Conservation (phyloP, 2,888 invertebrate species). For the Myopa testacea region DNA sequence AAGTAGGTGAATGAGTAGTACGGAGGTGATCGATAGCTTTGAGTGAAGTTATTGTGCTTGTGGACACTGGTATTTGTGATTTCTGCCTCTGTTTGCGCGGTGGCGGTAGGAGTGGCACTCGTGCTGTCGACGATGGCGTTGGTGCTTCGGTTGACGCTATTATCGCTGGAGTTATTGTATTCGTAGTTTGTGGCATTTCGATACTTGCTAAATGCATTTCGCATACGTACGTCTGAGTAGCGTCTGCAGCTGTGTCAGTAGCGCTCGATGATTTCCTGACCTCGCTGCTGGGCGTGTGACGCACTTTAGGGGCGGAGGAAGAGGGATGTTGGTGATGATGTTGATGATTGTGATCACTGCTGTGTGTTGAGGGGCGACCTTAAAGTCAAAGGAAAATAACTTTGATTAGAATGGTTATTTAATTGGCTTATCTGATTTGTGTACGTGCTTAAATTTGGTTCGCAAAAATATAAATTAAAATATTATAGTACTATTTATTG, state of each 20-base stretch:
- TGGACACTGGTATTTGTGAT: conserved; percentile 60
- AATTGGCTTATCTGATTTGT: too few species aligned
- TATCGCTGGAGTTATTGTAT: conserved; percentile 21
- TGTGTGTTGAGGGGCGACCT: conserved; percentile 60
- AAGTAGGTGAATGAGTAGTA: not conserved
- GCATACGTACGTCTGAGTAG: conserved; percentile 67
- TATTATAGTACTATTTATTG: too few species aligned
- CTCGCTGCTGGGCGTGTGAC: conserved; percentile 44
- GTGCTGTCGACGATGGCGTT: conserved; percentile 34
- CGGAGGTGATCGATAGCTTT: conserved; percentile 7
- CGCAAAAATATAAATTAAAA: too few species aligned
- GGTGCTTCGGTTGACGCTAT: conserved; percentile 31
- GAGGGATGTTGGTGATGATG: conserved; percentile 38
- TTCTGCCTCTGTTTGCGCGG: conserved; percentile 65
- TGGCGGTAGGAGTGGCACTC: conserved; percentile 58
- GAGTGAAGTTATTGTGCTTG: not conserved
- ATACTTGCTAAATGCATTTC: conserved; percentile 62
- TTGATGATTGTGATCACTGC: conserved; percentile 33
- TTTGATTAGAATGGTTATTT: too few species aligned
- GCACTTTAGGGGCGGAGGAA: conserved; percentile 41
- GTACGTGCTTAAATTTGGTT: too few species aligned
- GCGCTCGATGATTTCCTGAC: conserved; percentile 45
- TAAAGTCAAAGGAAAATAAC: conserved; percentile 41
- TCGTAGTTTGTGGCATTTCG: conserved; percentile 34
- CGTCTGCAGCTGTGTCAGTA: conserved; percentile 47